Evolutionary conservation across 2,113 vertebrate species (phyloP).

Genomic region (Phycodurus eques): DNA sequence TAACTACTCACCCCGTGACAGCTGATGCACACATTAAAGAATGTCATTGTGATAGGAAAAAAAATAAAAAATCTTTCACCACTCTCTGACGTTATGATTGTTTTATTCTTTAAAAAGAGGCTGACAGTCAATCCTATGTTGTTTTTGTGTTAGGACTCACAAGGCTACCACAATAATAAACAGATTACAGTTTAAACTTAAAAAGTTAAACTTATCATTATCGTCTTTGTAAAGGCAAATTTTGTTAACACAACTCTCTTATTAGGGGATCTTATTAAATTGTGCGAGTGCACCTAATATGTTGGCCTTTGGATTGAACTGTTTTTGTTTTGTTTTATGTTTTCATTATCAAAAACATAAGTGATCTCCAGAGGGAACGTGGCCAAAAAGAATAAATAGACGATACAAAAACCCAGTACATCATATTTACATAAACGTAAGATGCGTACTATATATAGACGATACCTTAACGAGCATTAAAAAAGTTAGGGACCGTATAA

Average conservation of each 20-base stretch:
- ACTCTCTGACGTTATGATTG: background rate
- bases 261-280: background rate
- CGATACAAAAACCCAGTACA: slow-evolving; percentile 1
- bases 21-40: background rate
- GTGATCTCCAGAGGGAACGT: slow-evolving; percentile 1
- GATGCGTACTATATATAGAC: background rate
- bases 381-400: slow-evolving; percentile 7
- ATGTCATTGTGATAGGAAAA: background rate
- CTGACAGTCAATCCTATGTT: slow-evolving; percentile 3
- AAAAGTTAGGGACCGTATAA: slow-evolving; percentile 47
- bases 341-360: background rate
- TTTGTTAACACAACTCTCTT: background rate
- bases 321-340: background rate
- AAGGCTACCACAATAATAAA: slow-evolving; percentile 5
- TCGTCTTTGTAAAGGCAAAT: background rate
- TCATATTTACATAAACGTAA: slow-evolving; percentile 1
- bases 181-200: too few relatives aligned
- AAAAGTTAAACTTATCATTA: background rate
- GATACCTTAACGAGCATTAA: slow-evolving; percentile 12
- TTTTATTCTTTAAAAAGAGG: slow-evolving; percentile 1
- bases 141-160: background rate
- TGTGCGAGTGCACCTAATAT: slow-evolving; percentile 1
- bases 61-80: background rate
- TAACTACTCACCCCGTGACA: background rate
- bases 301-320: background rate